Evolutionary conservation across 2,113 vertebrate genomes (phyloP), one percentile per base, ranked within the genome.

Genomic region (Oostethus manadensis): DNA sequence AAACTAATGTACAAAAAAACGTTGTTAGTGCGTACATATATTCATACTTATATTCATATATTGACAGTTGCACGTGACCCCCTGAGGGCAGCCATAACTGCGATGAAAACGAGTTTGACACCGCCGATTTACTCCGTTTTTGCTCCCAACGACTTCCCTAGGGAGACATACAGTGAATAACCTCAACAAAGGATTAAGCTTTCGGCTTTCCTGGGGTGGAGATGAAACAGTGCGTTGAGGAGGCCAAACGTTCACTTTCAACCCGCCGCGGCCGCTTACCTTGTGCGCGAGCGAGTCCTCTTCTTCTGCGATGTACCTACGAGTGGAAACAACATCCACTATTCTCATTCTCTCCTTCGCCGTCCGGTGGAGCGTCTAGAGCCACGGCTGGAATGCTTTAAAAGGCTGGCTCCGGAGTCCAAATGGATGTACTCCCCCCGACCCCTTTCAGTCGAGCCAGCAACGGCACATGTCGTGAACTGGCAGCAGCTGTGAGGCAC

Each of bases 311-410:
- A 57, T 64, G 76, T 51, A 47, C 65, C 76, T 48, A 61, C 70
- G 48, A 53, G 56, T 43, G 66, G 14, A 75, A 64, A 59, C 53
- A 8, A 70, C 54, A 64, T 47, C 63, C 74, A 50, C 76, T 78
- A 71, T 71, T 79, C 48, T 73, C 79, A 82, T 87, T 76, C 61
- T 82, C 64, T 48, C 51, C 64, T 44, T 44, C 58, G 45, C 64
- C 26, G 56, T 40, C 21, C 48, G 48, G 13, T 44, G 47, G 54
- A 73, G 63, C 69, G 9, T 44, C 10, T 66, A 58, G 33, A n/a
- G 18, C 17, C 55, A 42, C 48, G 14, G 4, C 9, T 50, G 4
- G 50, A 40, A 42, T 0, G 38, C 54, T 40, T 20, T 18, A n/a
- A 40, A 40, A 14, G 17, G 23, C 26, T 54, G 16, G 9, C 29